A percentile compares a stretch with the other conserved stretches of the same genome.
phyloP scores from a whole-genome alignment of 2,797 vertebrate species.

The Poecilia gillii region DNA sequence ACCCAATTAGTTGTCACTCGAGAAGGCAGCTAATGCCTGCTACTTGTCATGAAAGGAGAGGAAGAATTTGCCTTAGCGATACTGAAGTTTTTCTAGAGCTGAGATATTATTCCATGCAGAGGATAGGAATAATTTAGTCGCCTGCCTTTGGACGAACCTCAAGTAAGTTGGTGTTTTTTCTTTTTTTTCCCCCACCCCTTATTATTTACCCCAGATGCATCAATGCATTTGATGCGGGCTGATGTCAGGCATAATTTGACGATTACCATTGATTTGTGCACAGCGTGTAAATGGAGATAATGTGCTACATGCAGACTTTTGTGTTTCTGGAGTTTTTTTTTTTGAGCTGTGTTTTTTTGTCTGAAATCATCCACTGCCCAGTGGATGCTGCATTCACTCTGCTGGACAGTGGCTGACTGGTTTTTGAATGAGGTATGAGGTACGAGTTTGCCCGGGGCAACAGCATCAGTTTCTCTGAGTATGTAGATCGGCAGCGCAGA shows the following conservation, averaged over 20 bases:
- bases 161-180: slow-evolving; percentile 35
- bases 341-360: slow-evolving; percentile 14
- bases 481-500: slow-evolving; percentile 45
- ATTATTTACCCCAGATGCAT: slow-evolving; percentile 37
- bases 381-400: slow-evolving; percentile 29
- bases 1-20: slow-evolving; percentile 33
- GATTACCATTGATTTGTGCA: slow-evolving; percentile 38
- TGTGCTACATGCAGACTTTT: slow-evolving; percentile 3
- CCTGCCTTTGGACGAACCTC: slow-evolving; percentile 32
- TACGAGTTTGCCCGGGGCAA: slow-evolving; percentile 50
- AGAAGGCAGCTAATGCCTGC: slow-evolving; percentile 22
- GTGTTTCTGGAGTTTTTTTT: slow-evolving; percentile 16
- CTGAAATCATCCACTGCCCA: slow-evolving; percentile 12
- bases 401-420: slow-evolving; percentile 40
- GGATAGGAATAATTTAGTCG: slow-evolving; percentile 65
- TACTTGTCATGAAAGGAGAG: slow-evolving; percentile 21
- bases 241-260: slow-evolving; percentile 25
- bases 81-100: slow-evolving; percentile 14
- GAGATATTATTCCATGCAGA: slow-evolving; percentile 62
- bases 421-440: slow-evolving; percentile 62
- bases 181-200: slow-evolving; percentile 33
- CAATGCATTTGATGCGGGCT: slow-evolving; percentile 55
- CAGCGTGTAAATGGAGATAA: slow-evolving; percentile 27
- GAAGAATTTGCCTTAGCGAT: background rate
- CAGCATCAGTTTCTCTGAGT: slow-evolving; percentile 54